These are phyloP conservation scores for Rattus norvegicus DNA, from an alignment of 2,113 vertebrate species.

Conservation along the genomic window GRCr8 NC_086029.1:72904001-72904500, in stretches of 20 bases:
- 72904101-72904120: neutral
- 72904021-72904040: constrained; percentile 34
- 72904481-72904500: neutral
- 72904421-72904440: neutral
- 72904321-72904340: too few species aligned
- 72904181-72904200: neutral
- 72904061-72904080: neutral
- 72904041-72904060: neutral
- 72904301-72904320: too few species aligned
- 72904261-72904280: neutral
- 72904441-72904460: neutral
- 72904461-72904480: neutral
- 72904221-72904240: neutral
- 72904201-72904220: neutral
- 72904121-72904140: neutral
- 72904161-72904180: neutral
- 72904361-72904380: too few species aligned
- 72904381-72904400: too few species aligned
- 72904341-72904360: too few species aligned
- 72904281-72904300: neutral
- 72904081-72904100: neutral
- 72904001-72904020: neutral
- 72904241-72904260: neutral
- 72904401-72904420: too few species aligned
- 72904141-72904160: neutral